A percentile compares a stretch with the other conserved stretches of the same genome.
Evolutionary conservation across 2,797 vertebrate genomes (phyloP).

Genomic region (Taeniopygia guttata): DNA sequence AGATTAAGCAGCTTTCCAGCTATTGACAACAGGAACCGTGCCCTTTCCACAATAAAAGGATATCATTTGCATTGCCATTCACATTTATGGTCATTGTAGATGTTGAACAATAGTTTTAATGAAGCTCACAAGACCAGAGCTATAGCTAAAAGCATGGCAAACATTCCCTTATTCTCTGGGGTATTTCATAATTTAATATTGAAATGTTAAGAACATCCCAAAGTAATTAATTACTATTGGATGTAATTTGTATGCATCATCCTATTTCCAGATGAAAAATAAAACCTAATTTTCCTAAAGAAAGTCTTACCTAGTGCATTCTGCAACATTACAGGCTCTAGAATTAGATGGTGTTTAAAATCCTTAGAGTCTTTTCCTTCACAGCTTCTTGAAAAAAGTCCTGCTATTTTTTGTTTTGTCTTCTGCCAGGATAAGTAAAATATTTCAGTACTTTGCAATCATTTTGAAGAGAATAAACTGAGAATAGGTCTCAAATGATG

Average conservation of each 20-base stretch:
- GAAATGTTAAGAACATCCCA: constrained; percentile 31
- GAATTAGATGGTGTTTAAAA: constrained; percentile 51
- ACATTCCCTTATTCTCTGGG: background rate
- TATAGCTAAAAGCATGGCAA: background rate
- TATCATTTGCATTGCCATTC: background rate
- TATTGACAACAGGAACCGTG: background rate
- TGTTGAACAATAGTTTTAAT: background rate
- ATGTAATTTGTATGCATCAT: constrained; percentile 48
- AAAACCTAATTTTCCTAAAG: constrained; percentile 53
- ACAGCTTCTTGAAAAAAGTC: constrained; percentile 12
- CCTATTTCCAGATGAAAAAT: constrained; percentile 51
- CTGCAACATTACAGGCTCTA: background rate
- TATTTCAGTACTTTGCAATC: background rate
- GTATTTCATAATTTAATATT: constrained; percentile 6
- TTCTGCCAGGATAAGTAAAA: constrained; percentile 1
- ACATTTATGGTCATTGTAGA: background rate
- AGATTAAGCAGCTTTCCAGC: background rate
- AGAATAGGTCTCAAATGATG: background rate
- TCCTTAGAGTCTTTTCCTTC: constrained; percentile 48
- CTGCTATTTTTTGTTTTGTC: constrained; percentile 20
- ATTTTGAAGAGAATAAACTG: constrained; percentile 28
- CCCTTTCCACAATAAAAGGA: background rate
- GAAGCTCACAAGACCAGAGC: background rate
- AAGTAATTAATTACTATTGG: constrained; percentile 39
- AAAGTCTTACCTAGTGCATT: background rate